phyloP scores from a whole-genome alignment of 2,797 vertebrate genomes.

The Crocodylus rhombifer region DNA sequence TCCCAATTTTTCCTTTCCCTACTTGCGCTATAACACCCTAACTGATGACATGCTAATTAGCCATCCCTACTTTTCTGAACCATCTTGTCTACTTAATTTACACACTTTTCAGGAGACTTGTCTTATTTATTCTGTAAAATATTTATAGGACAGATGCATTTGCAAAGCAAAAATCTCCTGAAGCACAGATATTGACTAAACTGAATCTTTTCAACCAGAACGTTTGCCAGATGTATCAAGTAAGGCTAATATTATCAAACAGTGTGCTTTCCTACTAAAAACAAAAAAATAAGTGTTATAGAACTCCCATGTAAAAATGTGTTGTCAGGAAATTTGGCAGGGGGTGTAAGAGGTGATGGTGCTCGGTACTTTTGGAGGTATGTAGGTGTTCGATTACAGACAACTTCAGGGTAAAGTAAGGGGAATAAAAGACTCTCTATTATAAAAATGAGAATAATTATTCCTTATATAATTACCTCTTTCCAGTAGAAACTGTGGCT shows the following conservation, averaged over 20 bases:
- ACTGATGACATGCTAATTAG: rapidly evolving
- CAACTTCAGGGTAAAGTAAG: too few species aligned
- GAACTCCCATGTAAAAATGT: background rate
- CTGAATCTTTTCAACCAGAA: background rate
- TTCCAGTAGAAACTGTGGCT: background rate
- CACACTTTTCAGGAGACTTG: background rate
- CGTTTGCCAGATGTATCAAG: background rate
- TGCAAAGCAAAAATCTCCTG: background rate
- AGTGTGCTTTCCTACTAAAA: background rate
- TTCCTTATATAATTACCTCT: background rate
- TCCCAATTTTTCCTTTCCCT: background rate
- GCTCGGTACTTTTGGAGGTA: background rate
- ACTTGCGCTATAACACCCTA: background rate
- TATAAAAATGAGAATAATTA: background rate
- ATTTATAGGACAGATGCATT: background rate
- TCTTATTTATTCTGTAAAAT: background rate
- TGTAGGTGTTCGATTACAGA: background rate
- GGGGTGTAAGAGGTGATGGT: background rate
- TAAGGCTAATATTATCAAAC: background rate
- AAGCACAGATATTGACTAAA: background rate
- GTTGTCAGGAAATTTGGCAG: background rate
- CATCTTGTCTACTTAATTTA: background rate
- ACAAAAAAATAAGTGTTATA: background rate
- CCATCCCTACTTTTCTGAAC: background rate
- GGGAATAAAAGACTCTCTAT: background rate